Conservation (phyloP, 35 echinoderm and acorn worm genomes). For the Strongylocentrotus purpuratus region DNA sequence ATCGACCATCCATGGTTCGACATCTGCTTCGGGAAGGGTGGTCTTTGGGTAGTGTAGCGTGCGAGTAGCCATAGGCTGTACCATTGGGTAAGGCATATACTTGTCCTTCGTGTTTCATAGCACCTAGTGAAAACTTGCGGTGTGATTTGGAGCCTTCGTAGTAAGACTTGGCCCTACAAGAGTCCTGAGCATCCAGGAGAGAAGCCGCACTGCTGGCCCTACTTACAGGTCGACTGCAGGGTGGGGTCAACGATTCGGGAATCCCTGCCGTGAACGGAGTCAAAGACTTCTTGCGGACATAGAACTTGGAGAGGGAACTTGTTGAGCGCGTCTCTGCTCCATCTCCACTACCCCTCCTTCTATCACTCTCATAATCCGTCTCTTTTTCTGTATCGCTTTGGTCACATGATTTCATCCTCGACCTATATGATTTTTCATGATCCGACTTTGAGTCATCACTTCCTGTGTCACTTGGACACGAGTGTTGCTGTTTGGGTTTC, state of each 20-base stretch:
- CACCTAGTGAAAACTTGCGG: constrained; percentile 35
- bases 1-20: constrained; percentile 30
- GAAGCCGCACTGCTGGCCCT: constrained; percentile 44
- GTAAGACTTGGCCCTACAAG: not conserved
- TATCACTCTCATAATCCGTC: constrained; percentile 32
- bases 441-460: constrained; percentile 20
- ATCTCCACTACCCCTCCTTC: constrained; percentile 37
- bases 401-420: not conserved
- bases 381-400: constrained; percentile 7
- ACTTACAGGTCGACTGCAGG: constrained; percentile 39
- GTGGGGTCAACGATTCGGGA: constrained; percentile 39
- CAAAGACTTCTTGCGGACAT: constrained; percentile 52
- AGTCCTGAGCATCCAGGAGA: constrained; percentile 30
- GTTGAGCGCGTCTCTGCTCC: constrained; percentile 35
- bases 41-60: constrained; percentile 36
- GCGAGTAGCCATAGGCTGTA: constrained; percentile 13
- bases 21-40: not conserved
- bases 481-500: constrained; percentile 24
- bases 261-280: constrained; percentile 40
- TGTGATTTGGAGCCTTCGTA: not conserved
- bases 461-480: constrained; percentile 23
- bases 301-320: constrained; percentile 68
- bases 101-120: constrained; percentile 34
- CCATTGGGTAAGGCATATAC: not conserved
- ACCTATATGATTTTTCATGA: constrained; percentile 11